Percentiles rank a stretch among this genome's conserved stretches.
Evolutionary conservation across 2,888 invertebrate genomes (phyloP).

Genomic region (Drosophila greeni): DNA sequence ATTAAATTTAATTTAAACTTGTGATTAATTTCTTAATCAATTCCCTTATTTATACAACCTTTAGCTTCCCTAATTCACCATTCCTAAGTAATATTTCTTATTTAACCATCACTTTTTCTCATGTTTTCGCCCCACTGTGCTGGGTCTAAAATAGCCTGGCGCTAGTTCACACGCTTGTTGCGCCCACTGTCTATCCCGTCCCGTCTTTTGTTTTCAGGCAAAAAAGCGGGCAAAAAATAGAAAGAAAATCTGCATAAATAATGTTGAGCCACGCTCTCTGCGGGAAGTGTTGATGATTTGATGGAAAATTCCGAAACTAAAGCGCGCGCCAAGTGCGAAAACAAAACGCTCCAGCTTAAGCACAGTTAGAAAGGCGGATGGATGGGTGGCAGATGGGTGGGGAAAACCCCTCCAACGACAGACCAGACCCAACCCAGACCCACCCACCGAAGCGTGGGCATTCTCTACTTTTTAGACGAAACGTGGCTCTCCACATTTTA

Average conservation of each 20-base stretch:
- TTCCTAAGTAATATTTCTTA: not conserved
- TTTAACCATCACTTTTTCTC: not conserved
- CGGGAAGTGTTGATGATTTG: constrained; percentile 70
- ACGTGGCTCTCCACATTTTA: constrained; percentile 32
- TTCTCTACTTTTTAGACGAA: constrained; percentile 26
- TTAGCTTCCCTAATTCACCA: too few relatives aligned
- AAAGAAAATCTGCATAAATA: constrained; percentile 67
- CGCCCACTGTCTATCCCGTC: constrained; percentile 41
- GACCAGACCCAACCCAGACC: not conserved
- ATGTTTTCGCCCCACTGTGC: constrained; percentile 49
- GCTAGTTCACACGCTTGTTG: constrained; percentile 71
- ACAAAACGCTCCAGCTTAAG: constrained; percentile 41
- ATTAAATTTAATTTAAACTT: too few relatives aligned
- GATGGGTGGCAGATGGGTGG: not conserved
- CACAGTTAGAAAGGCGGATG: constrained; percentile 22
- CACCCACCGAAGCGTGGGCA: constrained; percentile 19
- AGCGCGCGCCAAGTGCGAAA: constrained; percentile 41
- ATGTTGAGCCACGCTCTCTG: constrained; percentile 63
- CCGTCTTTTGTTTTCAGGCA: constrained; percentile 51
- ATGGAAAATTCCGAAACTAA: constrained; percentile 51
- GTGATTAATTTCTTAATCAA: not conserved
- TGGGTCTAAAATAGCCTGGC: constrained; percentile 45
- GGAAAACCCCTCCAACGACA: not conserved
- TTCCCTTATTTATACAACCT: not conserved
- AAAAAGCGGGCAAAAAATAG: constrained; percentile 14